Base-by-base conservation (phyloP, 2,113 vertebrate genomes). In the Platichthys stellatus region DNA sequence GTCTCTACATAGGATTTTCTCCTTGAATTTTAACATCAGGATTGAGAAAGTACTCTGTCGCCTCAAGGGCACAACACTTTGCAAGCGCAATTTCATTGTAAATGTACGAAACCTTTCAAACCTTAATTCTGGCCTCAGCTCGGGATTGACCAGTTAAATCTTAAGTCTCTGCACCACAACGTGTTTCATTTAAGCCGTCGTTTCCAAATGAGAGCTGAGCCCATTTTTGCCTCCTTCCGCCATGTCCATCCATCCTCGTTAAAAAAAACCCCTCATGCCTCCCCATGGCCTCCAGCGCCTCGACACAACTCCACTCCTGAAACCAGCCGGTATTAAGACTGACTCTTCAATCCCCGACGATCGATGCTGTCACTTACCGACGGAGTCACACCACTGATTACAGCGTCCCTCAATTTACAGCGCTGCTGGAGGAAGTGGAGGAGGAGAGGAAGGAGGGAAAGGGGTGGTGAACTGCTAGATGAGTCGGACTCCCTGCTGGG, bases 281-380 rank as follows among this genome's bases (percentile, higher is more conserved):
- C 62, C 26, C 12, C 17, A 24, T 2, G 59, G 67, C 40, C 24
- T 63, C 72, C 76, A n/a, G 3, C 21, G 28, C 72, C 78, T 76
- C 51, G 60, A 74, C 76, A 77, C 69, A 64, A 63, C 79, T 83
- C 80, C 81, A 68, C 71, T 88, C 81, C 78, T 76, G 80, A 76
- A 86, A 83, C 69, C 76, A 63, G 56, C 78, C 6, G 21, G 72
- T 87, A 93, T 93, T 89, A 92, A 89, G 86, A 94, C 88, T 90
- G 92, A 93, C 93, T 93, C 86, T 89, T 92, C 88, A 90, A 92
- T 93, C 88, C 89, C 78, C 69, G 85, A 74, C 88, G 86, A 91
- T 93, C 90, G 84, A 92, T 92, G 83, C 82, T 81, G 70, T 92
- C 90, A 91, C 89, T 93, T 93, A 90, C 79, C 64, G 45, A 63